Base-by-base conservation (phyloP, 2,797 vertebrate species). In the Esox lucius region DNA sequence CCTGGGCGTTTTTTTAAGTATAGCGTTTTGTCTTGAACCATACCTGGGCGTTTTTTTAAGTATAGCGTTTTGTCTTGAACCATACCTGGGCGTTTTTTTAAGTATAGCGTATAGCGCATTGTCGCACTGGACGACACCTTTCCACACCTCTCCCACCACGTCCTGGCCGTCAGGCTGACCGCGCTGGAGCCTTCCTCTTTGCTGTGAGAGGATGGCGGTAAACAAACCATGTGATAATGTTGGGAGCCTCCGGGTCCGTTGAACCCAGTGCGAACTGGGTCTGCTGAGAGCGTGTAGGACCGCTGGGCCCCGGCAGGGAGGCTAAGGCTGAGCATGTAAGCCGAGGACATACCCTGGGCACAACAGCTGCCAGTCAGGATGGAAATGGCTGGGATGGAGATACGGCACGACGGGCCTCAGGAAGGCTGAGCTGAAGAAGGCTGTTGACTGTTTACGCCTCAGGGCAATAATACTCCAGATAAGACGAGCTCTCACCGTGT, bases 221-320 rank as follows among this genome's bases (percentile, higher is more conserved):
- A 35, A 42, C 70, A 71, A 39, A 33, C 39, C 46, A 24, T 15
- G 46, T 51, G 61, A 69, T 77, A 68, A 59, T 22, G 26, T 67
- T 16, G 16, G 61, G 16, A 26, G 66, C 72, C 33, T 51, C 61
- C 9, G 59, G 72, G 65, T 28, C 68, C 68, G 75, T 65, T 71
- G 70, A 51, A 68, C 59, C 73, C 65, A 12, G 16, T 74, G 66
- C 74, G 72, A 81, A 74, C 79, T 19, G 5, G 49, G 68, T 74
- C 70, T 75, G 71, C 72, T 76, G 39, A 9, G 39, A 42, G 39
- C 39, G 39, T 42, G 35, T 62, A n/a, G 39, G 19, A 11, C 42
- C 17, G 67, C 67, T 42, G 42, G 26, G 68, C 5, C 46, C 24
- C 28, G 24, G 42, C 28, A 33, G 28, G 28, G 65, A 35, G 65